Evolutionary conservation across 2,888 invertebrate genomes (phyloP).

Genomic region (Opisthograptis luteolata): DNA sequence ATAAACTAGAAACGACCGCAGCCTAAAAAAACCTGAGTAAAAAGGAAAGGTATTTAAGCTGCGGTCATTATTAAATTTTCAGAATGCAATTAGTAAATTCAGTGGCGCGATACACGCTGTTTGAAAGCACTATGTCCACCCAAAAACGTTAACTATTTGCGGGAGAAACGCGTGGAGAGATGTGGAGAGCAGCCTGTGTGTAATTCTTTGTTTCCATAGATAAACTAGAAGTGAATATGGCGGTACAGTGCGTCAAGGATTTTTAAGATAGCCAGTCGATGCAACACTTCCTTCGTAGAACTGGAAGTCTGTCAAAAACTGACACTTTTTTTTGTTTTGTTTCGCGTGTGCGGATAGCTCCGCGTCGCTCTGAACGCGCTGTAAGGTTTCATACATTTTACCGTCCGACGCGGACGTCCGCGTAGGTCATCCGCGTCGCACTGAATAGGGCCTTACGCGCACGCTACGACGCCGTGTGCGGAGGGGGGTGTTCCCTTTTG

Average conservation of each 20-base stretch:
- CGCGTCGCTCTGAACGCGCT: too few species aligned
- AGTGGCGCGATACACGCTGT: constrained; percentile 4
- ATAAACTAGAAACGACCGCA: not conserved
- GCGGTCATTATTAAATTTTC: constrained; percentile 7
- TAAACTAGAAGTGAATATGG: not conserved
- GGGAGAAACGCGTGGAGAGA: constrained; percentile 48
- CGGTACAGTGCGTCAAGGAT: not conserved
- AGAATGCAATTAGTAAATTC: constrained; percentile 19
- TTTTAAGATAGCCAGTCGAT: not conserved
- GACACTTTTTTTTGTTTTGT: too few species aligned
- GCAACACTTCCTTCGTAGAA: not conserved
- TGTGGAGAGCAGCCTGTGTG: constrained; percentile 41
- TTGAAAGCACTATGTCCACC: constrained; percentile 29
- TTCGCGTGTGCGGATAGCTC: too few species aligned
- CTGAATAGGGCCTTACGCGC: too few species aligned
- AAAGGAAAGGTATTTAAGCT: not conserved
- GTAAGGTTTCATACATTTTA: too few species aligned
- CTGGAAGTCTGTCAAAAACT: too few species aligned
- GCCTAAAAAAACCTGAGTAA: too few species aligned
- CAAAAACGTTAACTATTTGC: constrained; percentile 53
- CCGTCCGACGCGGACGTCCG: too few species aligned
- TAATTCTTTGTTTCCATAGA: not conserved
- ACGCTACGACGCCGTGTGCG: too few species aligned
- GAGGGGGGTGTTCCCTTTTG: too few species aligned
- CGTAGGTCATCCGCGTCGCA: too few species aligned